Evolutionary conservation across 2,113 vertebrate species (phyloP).

Genomic region (Melospiza melodia): DNA sequence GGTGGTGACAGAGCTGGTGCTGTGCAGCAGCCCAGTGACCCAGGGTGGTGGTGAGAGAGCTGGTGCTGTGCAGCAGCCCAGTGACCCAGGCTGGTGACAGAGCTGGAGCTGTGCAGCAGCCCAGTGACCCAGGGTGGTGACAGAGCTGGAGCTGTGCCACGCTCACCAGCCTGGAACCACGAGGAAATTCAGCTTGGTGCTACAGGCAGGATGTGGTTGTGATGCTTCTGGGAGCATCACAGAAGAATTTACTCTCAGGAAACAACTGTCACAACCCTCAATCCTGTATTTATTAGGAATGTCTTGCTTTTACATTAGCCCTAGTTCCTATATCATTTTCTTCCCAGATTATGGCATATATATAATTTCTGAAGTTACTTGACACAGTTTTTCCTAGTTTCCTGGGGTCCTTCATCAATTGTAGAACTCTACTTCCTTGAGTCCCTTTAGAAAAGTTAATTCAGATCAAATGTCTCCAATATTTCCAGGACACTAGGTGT

Average conservation of each 20-base stretch:
- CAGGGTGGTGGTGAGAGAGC: background rate
- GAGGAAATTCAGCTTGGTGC: background rate
- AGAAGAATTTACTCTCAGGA: background rate
- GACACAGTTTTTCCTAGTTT: background rate
- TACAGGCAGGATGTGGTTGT: background rate
- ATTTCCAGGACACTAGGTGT: background rate
- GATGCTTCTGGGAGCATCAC: background rate
- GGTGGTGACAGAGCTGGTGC: background rate
- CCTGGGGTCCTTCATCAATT: background rate
- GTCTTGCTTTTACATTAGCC: background rate
- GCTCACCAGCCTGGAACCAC: rapidly evolving
- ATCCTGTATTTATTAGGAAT: background rate
- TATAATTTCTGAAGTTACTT: background rate
- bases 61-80: background rate
- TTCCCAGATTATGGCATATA: background rate
- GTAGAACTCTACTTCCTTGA: background rate
- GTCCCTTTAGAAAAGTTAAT: background rate
- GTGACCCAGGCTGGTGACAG: background rate
- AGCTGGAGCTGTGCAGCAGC: background rate
- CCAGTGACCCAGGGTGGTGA: background rate
- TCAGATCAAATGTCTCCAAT: background rate
- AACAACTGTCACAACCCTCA: background rate
- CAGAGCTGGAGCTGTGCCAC: background rate
- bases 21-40: background rate
- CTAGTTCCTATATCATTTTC: background rate